Percentiles rank a stretch among this genome's conserved stretches.
Conservation (phyloP, 2,888 invertebrate species). For the Pseudoips prasinana region DNA sequence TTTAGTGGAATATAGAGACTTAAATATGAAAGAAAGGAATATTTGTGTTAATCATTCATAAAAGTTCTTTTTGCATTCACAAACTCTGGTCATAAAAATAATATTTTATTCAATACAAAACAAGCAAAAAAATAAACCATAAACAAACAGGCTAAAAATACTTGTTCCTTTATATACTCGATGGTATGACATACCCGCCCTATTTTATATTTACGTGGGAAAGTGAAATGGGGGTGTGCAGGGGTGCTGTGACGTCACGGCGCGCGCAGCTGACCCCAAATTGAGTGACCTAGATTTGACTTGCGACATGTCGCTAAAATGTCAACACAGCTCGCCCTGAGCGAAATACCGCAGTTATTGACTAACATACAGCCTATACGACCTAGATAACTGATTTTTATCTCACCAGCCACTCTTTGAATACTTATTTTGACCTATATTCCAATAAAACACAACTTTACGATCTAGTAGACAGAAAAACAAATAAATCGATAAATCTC, state of each 20-base stretch:
- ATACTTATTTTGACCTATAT: slow-evolving; percentile 7
- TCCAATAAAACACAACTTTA: too few species aligned
- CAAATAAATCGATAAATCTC: slow-evolving; percentile 21
- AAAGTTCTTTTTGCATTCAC: too few species aligned
- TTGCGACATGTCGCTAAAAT: slow-evolving; percentile 64
- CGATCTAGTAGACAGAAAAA: slow-evolving; percentile 1
- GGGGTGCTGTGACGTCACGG: slow-evolving; percentile 65
- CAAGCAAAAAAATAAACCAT: too few species aligned
- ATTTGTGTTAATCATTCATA: too few species aligned
- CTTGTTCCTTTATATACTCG: too few species aligned
- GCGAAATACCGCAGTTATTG: slow-evolving; percentile 46
- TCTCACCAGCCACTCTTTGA: too few species aligned
- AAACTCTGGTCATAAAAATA: too few species aligned
- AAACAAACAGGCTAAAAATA: too few species aligned
- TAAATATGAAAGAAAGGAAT: too few species aligned
- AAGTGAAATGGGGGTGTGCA: slow-evolving; percentile 63
- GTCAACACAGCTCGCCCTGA: slow-evolving; percentile 64
- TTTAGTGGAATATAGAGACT: too few species aligned
- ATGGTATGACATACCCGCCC: too few species aligned
- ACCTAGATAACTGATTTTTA: slow-evolving; percentile 26
- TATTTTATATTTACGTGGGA: slow-evolving; percentile 35
- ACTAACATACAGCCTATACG: slow-evolving; percentile 43
- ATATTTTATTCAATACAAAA: too few species aligned
- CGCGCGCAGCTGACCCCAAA: slow-evolving; percentile 66
- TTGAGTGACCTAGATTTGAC: slow-evolving; percentile 61